phyloP scores from a whole-genome alignment of 2,888 invertebrate genomes.

The Aspidiotus rigidus region DNA sequence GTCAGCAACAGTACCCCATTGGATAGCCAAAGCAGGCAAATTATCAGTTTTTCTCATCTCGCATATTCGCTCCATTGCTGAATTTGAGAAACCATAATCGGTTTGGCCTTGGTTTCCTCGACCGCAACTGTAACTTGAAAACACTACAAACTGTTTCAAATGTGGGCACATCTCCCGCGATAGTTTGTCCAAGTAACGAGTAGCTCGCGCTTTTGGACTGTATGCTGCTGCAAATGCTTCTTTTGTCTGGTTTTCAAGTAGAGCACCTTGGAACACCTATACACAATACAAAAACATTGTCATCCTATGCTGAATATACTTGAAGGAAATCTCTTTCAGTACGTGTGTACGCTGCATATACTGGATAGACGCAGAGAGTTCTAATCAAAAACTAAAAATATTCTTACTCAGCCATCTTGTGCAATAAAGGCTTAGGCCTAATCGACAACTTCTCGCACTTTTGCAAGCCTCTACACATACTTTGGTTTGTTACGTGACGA shows the following conservation, averaged over 20 bases:
- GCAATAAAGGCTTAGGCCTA: too few relatives aligned
- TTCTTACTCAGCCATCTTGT: too few relatives aligned
- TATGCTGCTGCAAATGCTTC: slow-evolving; percentile 60
- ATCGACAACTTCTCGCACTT: too few relatives aligned
- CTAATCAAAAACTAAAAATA: too few relatives aligned
- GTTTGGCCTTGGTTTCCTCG: slow-evolving; percentile 85
- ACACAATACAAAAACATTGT: too few relatives aligned
- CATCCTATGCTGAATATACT: too few relatives aligned
- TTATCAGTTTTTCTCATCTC: slow-evolving; percentile 61
- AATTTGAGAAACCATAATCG: slow-evolving; percentile 84
- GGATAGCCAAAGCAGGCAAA: slow-evolving; percentile 70
- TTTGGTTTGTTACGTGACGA: too few relatives aligned
- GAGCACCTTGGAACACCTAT: slow-evolving; percentile 63
- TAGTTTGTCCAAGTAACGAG: slow-evolving; percentile 61
- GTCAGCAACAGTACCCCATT: slow-evolving; percentile 75
- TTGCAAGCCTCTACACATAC: too few relatives aligned
- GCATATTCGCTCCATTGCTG: slow-evolving; percentile 54
- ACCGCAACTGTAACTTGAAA: slow-evolving; percentile 85
- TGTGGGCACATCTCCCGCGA: slow-evolving; percentile 52
- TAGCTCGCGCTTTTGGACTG: slow-evolving; percentile 72
- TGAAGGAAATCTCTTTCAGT: too few relatives aligned
- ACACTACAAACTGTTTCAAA: slow-evolving; percentile 68
- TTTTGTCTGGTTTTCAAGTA: slow-evolving; percentile 65
- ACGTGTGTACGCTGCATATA: too few relatives aligned
- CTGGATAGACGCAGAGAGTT: too few relatives aligned